A percentile compares a stretch with the other conserved stretches of the same genome.
Evolutionary conservation across 1,140 invertebrate species (phyloP).

Genomic region (Zelostemma sp.): DNA sequence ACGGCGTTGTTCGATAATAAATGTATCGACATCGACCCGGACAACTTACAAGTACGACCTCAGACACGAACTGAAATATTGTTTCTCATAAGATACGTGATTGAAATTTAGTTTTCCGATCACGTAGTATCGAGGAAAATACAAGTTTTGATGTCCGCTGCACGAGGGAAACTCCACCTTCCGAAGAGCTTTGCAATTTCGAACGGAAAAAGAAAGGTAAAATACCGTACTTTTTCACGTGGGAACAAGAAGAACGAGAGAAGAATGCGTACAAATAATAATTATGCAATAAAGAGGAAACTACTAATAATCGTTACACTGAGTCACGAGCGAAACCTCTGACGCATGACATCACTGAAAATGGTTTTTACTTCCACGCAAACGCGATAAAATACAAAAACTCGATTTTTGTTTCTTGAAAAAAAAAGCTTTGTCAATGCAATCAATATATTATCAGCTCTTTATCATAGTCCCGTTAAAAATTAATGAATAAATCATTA

Average conservation of each 20-base stretch:
- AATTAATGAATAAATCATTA: no score
- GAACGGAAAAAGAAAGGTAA: background rate
- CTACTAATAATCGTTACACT: no score
- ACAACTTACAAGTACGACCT: constrained; percentile 4
- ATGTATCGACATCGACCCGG: constrained; percentile 21
- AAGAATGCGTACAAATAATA: no score
- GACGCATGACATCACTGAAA: no score
- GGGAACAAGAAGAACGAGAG: constrained; percentile 25
- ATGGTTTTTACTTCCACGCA: no score
- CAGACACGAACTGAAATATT: constrained; percentile 31
- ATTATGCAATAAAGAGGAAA: no score
- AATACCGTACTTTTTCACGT: constrained; percentile 19
- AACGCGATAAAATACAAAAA: no score
- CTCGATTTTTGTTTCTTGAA: no score
- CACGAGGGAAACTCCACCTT: background rate
- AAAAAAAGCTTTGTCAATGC: no score
- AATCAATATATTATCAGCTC: no score
- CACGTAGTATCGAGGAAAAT: constrained; percentile 41
- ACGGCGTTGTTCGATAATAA: constrained; percentile 30
- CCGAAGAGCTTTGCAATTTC: background rate
- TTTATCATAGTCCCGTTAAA: no score
- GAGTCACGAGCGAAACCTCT: no score
- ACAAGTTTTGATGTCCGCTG: constrained; percentile 34
- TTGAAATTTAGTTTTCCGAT: constrained; percentile 36
- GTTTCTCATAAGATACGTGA: constrained; percentile 31